Evolutionary conservation across 2,797 vertebrate genomes (phyloP), one percentile per base, ranked within the genome.

Genomic region (Aldrovandia affinis): DNA sequence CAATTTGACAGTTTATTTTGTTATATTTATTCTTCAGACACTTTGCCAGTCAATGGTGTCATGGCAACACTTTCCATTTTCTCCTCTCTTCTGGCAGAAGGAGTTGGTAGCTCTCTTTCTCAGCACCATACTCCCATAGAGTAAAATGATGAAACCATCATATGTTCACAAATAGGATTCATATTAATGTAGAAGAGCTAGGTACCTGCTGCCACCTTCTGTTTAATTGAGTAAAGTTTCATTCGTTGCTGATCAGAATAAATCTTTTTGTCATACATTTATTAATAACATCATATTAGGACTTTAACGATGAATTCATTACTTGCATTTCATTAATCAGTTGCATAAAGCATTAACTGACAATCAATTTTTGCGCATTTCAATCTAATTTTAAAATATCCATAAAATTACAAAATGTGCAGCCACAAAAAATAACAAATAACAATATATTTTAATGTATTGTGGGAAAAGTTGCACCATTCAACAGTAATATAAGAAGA

Each of bases 181-280:
- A 44, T 47, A 47, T 77, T 47, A 77, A 70, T 70, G 15, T 39
- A 47, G 73, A 14, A 36, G 33, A 77, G 18, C 22, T 77, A n/a
- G 42, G 73, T 22, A 25, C 39, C 42, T 77, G 22, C 42, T 77
- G 73, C 73, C 73, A 42, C 73, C 73, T 77, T 25, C 73, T 77
- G 73, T 44, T 47, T 20, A 77, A 52, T 25, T 7, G 47, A 36
- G 14, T 18, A 68, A 70, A 70, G 65, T 42, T 39, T 25, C 7
- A 44, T 77, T 44, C 73, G 47, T n/a, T n/a, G 18, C 68, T 33
- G 20, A 73, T 73, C 25, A n/a, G 47, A 44, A 47, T 10, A 77
- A 77, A n/a, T 25, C 6, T 44, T 20, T n/a, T 22, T 47, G 25
- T 10, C 2, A 44, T 44, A 20, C 33, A 77, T 20, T n/a, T 25